Evolutionary conservation across 2,113 vertebrate species (phyloP).

Genomic region (Ammodytes dubius): DNA sequence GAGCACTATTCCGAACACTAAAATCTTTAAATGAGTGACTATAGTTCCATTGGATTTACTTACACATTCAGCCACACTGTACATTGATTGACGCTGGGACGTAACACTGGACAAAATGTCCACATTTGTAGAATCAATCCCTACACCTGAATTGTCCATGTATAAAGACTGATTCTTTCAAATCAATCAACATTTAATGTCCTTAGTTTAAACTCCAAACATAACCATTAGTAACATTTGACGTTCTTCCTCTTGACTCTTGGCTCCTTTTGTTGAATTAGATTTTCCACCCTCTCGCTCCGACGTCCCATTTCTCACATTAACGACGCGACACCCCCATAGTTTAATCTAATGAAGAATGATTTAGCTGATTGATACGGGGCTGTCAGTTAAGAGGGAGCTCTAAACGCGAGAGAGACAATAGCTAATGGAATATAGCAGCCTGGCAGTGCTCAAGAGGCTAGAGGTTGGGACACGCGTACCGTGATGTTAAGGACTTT

Average conservation of each 20-base stretch:
- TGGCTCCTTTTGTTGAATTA: slow-evolving; percentile 67
- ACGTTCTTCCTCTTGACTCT: slow-evolving; percentile 63
- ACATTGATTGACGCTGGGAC: slow-evolving; percentile 15
- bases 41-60: neutral
- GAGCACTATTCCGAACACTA: neutral
- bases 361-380: slow-evolving; percentile 79
- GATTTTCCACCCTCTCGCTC: slow-evolving; percentile 68
- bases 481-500: slow-evolving; percentile 16
- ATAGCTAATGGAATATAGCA: slow-evolving; percentile 72
- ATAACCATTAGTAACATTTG: slow-evolving; percentile 64
- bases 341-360: slow-evolving; percentile 75
- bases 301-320: slow-evolving; percentile 74
- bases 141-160: slow-evolving; percentile 12
- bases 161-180: slow-evolving; percentile 49
- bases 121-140: slow-evolving; percentile 1
- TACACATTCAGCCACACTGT: neutral
- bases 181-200: slow-evolving; percentile 59
- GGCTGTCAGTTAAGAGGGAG: slow-evolving; percentile 57
- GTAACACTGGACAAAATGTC: slow-evolving; percentile 3
- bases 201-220: slow-evolving; percentile 57
- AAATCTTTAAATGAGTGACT: neutral
- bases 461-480: slow-evolving; percentile 17
- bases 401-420: slow-evolving; percentile 66
- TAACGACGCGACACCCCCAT: slow-evolving; percentile 73
- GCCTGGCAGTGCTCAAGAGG: slow-evolving; percentile 38